A percentile compares a stretch with the other conserved stretches of the same genome.
These are phyloP conservation scores for Pangasius djambal DNA, from an alignment of 2,797 vertebrate species.

Conservation along the genomic window DNA sequence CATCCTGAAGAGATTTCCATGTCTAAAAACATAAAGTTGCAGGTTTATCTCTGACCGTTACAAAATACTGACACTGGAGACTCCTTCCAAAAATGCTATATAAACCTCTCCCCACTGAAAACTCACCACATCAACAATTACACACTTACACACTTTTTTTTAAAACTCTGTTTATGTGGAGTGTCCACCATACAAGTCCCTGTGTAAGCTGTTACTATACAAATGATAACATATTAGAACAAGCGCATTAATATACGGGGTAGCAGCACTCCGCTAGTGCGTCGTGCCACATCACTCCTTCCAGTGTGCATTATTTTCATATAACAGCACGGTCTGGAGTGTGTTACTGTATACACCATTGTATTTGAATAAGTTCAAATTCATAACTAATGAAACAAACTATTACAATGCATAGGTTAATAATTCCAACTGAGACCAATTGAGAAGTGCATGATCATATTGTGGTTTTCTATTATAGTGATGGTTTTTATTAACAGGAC, in stretches of 20 bases:
- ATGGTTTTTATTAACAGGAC: constrained; percentile 63
- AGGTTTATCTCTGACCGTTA: not conserved
- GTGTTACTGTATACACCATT: not conserved
- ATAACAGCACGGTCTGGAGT: not conserved
- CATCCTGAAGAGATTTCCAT: not conserved
- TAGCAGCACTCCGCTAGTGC: not conserved
- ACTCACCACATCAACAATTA: not conserved
- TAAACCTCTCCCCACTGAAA: not conserved
- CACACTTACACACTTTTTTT: not conserved
- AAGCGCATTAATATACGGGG: not conserved
- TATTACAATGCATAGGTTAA: not conserved
- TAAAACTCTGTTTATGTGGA: not conserved
- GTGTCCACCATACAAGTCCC: not conserved
- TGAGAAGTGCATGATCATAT: not conserved
- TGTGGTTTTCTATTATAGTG: not conserved
- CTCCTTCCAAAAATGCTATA: not conserved
- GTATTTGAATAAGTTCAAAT: not conserved
- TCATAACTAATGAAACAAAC: not conserved
- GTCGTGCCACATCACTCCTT: not conserved
- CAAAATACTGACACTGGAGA: not conserved
- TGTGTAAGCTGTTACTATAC: not conserved
- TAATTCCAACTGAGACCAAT: not conserved
- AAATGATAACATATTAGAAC: not conserved
- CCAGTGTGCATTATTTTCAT: not conserved
- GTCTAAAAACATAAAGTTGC: not conserved